A percentile compares a stretch with the other conserved stretches of the same genome.
Conservation (phyloP, 1,140 invertebrate species). For the Bombus superbus region DNA sequence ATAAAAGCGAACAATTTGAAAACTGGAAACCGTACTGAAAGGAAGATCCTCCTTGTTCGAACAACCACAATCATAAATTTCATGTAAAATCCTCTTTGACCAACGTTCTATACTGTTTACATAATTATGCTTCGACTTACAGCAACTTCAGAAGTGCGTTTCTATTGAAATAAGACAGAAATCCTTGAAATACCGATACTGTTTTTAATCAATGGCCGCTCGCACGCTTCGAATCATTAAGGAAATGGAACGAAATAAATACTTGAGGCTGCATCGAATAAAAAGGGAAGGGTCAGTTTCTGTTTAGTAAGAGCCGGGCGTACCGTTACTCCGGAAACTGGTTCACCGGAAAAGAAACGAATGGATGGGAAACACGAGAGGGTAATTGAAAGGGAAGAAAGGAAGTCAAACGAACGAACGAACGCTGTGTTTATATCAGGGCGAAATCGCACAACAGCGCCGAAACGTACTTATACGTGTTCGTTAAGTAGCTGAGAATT, state of each 20-base stretch:
- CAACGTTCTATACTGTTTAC: too few species aligned
- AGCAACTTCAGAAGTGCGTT: not conserved
- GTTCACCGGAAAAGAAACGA: constrained; percentile 29
- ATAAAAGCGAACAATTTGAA: too few species aligned
- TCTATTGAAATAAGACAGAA: not conserved
- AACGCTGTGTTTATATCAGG: constrained; percentile 1
- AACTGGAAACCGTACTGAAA: too few species aligned
- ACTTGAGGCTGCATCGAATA: constrained; percentile 1
- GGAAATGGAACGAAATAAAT: constrained; percentile 27
- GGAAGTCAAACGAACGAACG: constrained; percentile 29
- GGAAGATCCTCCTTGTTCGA: too few species aligned
- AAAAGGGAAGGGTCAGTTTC: constrained; percentile 13
- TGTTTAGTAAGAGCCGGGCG: not conserved
- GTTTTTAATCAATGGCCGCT: not conserved
- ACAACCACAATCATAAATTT: too few species aligned
- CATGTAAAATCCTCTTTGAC: too few species aligned
- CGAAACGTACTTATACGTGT: not conserved
- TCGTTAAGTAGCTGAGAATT: not conserved
- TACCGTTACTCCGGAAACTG: constrained; percentile 18
- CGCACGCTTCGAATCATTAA: not conserved
- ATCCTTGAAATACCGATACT: not conserved
- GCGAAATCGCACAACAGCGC: not conserved
- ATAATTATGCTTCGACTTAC: not conserved
- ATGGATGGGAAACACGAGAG: constrained; percentile 22
- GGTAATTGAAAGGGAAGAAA: constrained; percentile 25